Evolutionary conservation across 1,140 invertebrate genomes (phyloP).

Genomic region (Drosophila seguyi): DNA sequence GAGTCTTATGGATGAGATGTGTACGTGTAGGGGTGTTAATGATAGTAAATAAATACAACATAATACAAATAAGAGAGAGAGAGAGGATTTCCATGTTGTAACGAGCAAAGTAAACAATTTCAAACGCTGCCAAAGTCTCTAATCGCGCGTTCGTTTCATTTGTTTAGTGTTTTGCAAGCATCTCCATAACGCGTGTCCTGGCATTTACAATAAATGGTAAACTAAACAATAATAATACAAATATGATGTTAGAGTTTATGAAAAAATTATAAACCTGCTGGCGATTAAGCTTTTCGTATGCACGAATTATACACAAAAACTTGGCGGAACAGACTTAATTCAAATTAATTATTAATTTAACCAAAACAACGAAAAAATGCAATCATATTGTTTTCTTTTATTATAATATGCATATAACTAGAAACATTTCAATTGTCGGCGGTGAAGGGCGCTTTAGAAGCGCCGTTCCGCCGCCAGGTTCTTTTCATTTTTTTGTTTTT

Average conservation of each 20-base stretch:
- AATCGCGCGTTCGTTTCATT: constrained; percentile 7
- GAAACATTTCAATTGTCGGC: constrained; percentile 60
- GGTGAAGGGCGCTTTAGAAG: constrained; percentile 61
- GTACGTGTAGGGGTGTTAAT: constrained; percentile 32
- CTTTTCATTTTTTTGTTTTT: constrained; percentile 15
- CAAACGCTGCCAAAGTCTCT: constrained; percentile 41
- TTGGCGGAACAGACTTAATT: constrained; percentile 51
- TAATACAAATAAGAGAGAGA: constrained; percentile 80
- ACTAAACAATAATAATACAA: constrained; percentile 82
- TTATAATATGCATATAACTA: constrained; percentile 62
- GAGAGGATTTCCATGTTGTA: constrained; percentile 57
- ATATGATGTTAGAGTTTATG: constrained; percentile 33
- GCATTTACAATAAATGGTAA: constrained; percentile 24
- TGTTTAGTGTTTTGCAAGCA: constrained; percentile 21
- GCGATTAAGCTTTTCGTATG: constrained; percentile 55
- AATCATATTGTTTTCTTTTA: constrained; percentile 71
- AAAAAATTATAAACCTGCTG: constrained; percentile 39
- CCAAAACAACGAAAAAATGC: constrained; percentile 41
- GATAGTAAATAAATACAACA: constrained; percentile 76
- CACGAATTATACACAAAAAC: constrained; percentile 80
- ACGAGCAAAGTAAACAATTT: constrained; percentile 50
- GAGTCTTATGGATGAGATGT: constrained; percentile 18
- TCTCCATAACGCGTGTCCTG: constrained; percentile 5
- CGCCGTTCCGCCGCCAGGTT: constrained; percentile 35
- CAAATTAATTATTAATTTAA: constrained; percentile 50